Evolutionary conservation across 2,797 vertebrate genomes (phyloP).

Genomic region (Bufotes viridis): DNA sequence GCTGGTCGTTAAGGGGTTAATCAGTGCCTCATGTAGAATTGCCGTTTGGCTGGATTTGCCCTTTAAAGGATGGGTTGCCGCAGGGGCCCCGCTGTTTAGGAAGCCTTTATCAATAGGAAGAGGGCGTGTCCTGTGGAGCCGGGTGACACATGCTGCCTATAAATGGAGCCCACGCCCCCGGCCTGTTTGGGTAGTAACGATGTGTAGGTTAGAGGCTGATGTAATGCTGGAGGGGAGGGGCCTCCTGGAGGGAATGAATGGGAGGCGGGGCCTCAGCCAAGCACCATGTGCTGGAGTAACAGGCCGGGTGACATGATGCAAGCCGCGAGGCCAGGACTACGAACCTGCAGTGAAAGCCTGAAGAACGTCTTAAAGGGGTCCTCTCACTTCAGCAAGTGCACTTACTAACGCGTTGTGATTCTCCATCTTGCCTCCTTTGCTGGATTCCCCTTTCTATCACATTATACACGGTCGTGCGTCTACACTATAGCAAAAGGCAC

Average conservation of each 20-base stretch:
- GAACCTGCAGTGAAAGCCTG: too few species aligned
- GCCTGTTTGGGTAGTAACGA: not conserved
- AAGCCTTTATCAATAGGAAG: too few species aligned
- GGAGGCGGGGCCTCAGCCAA: not conserved
- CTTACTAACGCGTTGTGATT: too few species aligned
- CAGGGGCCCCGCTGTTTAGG: too few species aligned
- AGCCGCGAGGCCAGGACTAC: too few species aligned
- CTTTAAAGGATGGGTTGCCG: not conserved
- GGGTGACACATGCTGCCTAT: not conserved
- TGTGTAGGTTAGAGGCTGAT: not conserved
- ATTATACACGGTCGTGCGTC: too few species aligned
- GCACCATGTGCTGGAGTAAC: not conserved
- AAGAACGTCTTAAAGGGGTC: too few species aligned
- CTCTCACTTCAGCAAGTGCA: too few species aligned
- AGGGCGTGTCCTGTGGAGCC: too few species aligned
- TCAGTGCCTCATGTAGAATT: not conserved
- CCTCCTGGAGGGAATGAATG: not conserved
- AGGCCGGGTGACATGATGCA: conserved; percentile 7
- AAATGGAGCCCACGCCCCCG: not conserved
- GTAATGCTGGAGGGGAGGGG: conserved; percentile 24
- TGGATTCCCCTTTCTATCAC: too few species aligned
- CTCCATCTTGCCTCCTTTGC: too few species aligned
- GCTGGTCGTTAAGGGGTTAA: not conserved
- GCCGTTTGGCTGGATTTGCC: not conserved
- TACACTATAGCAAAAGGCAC: too few species aligned